Evolutionary conservation across 2,113 vertebrate genomes (phyloP), one percentile per base, ranked within the genome.

Genomic region (Cynoglossus semilaevis): DNA sequence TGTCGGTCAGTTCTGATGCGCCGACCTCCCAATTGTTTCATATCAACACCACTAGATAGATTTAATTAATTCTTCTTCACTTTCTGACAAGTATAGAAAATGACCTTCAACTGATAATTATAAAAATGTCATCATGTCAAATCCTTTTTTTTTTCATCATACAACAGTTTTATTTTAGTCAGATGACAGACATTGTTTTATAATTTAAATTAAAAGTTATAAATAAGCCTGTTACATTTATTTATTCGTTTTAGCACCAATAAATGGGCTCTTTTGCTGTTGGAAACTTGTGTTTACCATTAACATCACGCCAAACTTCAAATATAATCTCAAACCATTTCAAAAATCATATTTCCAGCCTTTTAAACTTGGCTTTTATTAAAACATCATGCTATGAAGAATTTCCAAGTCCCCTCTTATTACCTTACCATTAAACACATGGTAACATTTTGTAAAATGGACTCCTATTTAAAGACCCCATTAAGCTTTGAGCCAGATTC

Each of bases 401-500:
- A 76, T 71, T 83, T 86, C 19, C 37, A 90, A 88, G 82, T 80
- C 78, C 75, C n/a, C 72, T 84, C 83, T 85, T 89, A 90, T 91
- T 89, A 90, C 88, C 81, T 88, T 74, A 78, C 86, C 82, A 90
- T 91, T 91, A 90, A 82, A 82, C 75, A 85, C 79, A 79, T 6
- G 22, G 22, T 88, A 86, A 85, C 85, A 81, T 87, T 91, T 82
- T 87, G 83, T 84, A 86, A 89, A 91, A 91, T 91, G 84, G 87
- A 88, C 83, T 87, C 70, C 86, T 87, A 89, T 89, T 91, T 89
- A 89, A 90, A 88, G 76, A 87, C 76, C 83, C 82, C 82, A 87
- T 65, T 16, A 40, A 80, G 85, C 81, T 79, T 63, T 64, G 71
- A 85, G 82, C 83, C 69, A 85, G 72, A 88, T 80, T 79, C 79